Conservation (phyloP, 2,797 vertebrate genomes). For the Enteromius anoplus region DNA sequence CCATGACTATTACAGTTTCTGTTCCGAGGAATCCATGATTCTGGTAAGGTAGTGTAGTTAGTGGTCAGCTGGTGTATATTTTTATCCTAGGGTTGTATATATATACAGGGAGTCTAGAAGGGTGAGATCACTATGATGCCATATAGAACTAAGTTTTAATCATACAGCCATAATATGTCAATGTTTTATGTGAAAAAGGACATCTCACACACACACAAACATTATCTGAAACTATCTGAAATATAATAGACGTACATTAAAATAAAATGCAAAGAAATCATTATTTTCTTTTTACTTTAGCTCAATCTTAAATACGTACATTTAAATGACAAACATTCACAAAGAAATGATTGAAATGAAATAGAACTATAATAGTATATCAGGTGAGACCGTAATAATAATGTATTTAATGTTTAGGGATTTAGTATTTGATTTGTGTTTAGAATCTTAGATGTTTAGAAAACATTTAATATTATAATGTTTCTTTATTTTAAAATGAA, state of each 20-base stretch:
- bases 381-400: background rate
- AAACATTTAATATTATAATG: background rate
- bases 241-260: background rate
- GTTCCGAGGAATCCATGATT: slow-evolving; percentile 1
- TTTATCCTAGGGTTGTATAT: background rate
- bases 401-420: background rate
- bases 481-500: background rate
- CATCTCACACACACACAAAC: no score
- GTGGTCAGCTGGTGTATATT: background rate
- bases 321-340: no score
- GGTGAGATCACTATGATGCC: background rate
- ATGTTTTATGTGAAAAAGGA: background rate
- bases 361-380: background rate
- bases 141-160: background rate
- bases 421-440: background rate
- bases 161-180: background rate
- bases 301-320: background rate
- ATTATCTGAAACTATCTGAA: background rate
- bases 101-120: background rate
- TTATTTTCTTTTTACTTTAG: background rate
- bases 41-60: slow-evolving; percentile 13
- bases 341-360: no score
- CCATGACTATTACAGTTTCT: slow-evolving; percentile 21
- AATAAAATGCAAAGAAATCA: no score
- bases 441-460: background rate